These are phyloP conservation scores for Icerya purchasi DNA, from an alignment of 2,888 invertebrate genomes.

Conservation along the genomic window DNA sequence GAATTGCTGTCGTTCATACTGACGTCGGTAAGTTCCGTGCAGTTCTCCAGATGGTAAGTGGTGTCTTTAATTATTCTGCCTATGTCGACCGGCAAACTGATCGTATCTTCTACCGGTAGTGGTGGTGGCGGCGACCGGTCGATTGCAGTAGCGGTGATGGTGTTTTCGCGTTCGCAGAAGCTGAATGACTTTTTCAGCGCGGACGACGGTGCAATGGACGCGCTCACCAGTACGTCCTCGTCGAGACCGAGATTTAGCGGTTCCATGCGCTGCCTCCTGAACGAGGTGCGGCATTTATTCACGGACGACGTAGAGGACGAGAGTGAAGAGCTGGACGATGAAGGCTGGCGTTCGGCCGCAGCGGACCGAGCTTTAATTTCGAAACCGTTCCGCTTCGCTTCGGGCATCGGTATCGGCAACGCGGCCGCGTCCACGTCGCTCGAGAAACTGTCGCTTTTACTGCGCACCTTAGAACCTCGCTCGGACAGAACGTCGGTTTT, in stretches of 20 bases:
- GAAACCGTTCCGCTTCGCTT: too few species aligned
- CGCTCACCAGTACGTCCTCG: neutral
- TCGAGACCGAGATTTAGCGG: neutral
- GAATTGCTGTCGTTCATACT: neutral
- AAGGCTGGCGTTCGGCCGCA: neutral
- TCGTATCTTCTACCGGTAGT: neutral
- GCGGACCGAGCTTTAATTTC: neutral
- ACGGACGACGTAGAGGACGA: neutral
- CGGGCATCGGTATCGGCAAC: neutral
- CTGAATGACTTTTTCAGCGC: neutral
- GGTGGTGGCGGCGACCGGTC: neutral
- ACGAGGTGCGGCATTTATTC: neutral
- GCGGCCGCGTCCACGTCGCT: neutral
- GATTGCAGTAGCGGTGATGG: neutral
- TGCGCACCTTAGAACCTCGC: neutral
- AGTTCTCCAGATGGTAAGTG: too few species aligned
- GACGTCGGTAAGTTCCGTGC: conserved; percentile 8
- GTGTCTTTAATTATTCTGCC: too few species aligned
- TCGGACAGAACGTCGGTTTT: too few species aligned
- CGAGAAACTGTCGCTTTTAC: neutral
- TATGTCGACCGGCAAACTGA: neutral
- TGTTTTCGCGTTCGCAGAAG: neutral
- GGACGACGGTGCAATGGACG: too few species aligned
- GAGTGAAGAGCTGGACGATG: neutral
- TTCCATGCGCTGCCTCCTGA: neutral